Percentiles rank a stretch among this genome's conserved stretches.
These are phyloP conservation scores for Zophobas morio DNA, from an alignment of 1,140 invertebrate species.

Conservation along the genomic window DNA sequence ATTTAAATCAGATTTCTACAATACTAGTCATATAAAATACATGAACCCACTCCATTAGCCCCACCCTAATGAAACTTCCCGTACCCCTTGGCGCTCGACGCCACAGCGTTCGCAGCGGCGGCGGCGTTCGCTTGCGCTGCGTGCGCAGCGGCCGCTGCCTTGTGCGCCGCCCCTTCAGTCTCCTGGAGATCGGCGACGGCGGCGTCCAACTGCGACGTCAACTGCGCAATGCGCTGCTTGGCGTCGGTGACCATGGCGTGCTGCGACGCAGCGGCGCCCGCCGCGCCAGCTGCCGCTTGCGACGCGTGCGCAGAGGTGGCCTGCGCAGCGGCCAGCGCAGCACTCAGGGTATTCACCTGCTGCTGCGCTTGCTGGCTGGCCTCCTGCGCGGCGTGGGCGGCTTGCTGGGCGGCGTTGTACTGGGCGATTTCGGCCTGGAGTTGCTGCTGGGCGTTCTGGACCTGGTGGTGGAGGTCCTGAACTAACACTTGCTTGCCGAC, in stretches of 20 bases:
- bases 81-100: slow-evolving; percentile 48
- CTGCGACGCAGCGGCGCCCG: slow-evolving; percentile 55
- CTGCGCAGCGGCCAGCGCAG: slow-evolving; percentile 57
- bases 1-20: no score
- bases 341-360: slow-evolving; percentile 51
- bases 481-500: slow-evolving; percentile 60
- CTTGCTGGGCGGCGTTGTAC: slow-evolving; percentile 54
- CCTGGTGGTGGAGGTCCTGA: slow-evolving; percentile 54
- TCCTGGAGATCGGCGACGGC: slow-evolving; percentile 52
- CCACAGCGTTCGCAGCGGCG: slow-evolving; percentile 56
- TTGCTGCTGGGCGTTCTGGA: slow-evolving; percentile 55
- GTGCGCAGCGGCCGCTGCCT: slow-evolving; percentile 56
- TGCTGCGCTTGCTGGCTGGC: slow-evolving; percentile 57
- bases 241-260: slow-evolving; percentile 58
- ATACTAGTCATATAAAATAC: no score
- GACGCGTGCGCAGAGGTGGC: slow-evolving; percentile 51
- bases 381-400: slow-evolving; percentile 54
- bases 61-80: background rate
- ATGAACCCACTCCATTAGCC: background rate
- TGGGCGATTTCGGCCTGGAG: slow-evolving; percentile 56
- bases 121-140: slow-evolving; percentile 60
- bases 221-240: slow-evolving; percentile 52
- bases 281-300: slow-evolving; percentile 56
- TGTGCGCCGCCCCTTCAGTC: slow-evolving; percentile 55
- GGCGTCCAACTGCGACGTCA: slow-evolving; percentile 52